A percentile compares a stretch with the other conserved stretches of the same genome.
These are phyloP conservation scores for Crocidura indochinensis DNA, from an alignment of 2,797 vertebrate genomes.

Conservation along the genomic window DNA sequence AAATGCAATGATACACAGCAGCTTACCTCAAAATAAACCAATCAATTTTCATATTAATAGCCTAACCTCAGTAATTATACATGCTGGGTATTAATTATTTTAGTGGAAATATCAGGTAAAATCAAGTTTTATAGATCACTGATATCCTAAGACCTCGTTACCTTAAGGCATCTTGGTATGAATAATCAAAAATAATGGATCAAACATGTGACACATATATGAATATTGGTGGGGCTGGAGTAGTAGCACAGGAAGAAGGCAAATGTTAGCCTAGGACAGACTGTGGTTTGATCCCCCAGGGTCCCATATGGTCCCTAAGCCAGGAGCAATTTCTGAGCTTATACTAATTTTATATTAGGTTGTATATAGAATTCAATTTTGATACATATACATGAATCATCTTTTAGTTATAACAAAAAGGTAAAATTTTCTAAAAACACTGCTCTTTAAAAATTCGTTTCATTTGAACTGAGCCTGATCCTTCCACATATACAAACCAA, in stretches of 20 bases:
- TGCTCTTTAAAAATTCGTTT: not conserved
- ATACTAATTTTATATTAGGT: conserved; percentile 43
- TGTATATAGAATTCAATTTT: conserved; percentile 43
- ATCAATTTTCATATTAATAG: not conserved
- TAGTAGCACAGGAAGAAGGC: too few species aligned
- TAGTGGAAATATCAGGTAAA: not conserved
- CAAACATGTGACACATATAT: not conserved
- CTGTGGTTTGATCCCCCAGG: too few species aligned
- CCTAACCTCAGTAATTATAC: not conserved
- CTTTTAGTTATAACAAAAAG: conserved; percentile 3
- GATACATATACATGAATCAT: conserved; percentile 30
- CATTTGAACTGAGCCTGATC: not conserved
- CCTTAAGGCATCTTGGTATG: too few species aligned
- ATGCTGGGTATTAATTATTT: not conserved
- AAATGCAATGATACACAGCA: not conserved
- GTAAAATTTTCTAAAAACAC: conserved; percentile 6
- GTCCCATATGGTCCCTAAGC: too few species aligned
- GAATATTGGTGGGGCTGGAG: too few species aligned
- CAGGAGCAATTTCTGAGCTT: not conserved
- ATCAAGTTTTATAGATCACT: not conserved
- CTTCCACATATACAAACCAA: not conserved
- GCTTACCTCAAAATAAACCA: not conserved
- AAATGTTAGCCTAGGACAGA: too few species aligned
- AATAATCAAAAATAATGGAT: not conserved
- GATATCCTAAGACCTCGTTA: not conserved